Percentiles rank a stretch among this genome's conserved stretches.
phyloP scores from a whole-genome alignment of 2,797 vertebrate species.

The Poecilia velifera region DNA sequence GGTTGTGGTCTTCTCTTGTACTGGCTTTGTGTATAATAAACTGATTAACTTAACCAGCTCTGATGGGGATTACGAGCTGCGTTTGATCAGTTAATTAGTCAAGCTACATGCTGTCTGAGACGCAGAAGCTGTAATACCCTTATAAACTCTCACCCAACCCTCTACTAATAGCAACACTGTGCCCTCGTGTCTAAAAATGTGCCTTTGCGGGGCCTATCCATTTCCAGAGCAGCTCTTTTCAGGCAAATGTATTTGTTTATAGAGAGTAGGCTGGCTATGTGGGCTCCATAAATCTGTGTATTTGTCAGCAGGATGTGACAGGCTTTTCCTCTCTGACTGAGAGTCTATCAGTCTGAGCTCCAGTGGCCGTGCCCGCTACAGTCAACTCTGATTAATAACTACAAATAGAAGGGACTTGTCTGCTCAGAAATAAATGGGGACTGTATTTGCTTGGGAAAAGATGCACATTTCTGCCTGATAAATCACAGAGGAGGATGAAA shows the following conservation, averaged over 20 bases:
- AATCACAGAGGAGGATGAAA: constrained; percentile 68
- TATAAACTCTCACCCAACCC: constrained; percentile 50
- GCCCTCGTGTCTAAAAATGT: constrained; percentile 62
- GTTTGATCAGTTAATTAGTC: constrained; percentile 76
- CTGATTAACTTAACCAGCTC: constrained; percentile 65
- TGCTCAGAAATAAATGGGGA: constrained; percentile 76
- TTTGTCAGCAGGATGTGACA: constrained; percentile 81
- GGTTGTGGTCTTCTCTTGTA: constrained; percentile 47
- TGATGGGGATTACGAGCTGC: constrained; percentile 62
- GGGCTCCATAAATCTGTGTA: constrained; percentile 80
- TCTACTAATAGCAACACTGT: constrained; percentile 14
- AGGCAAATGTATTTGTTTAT: constrained; percentile 78
- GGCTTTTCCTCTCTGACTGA: constrained; percentile 80
- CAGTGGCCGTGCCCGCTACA: constrained; percentile 78
- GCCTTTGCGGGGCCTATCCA: constrained; percentile 58
- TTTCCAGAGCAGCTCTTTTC: constrained; percentile 72
- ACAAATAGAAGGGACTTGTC: constrained; percentile 78
- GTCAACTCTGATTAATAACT: constrained; percentile 85
- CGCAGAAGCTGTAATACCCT: constrained; percentile 52
- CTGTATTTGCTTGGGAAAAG: constrained; percentile 72
- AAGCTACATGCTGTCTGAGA: constrained; percentile 52
- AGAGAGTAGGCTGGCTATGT: constrained; percentile 70
- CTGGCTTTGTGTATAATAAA: constrained; percentile 48
- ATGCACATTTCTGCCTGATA: constrained; percentile 75
- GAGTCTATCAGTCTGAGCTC: constrained; percentile 82